A percentile compares a stretch with the other conserved stretches of the same genome.
phyloP scores from a whole-genome alignment of 2,888 invertebrate species.

The Augochlorella aurata region DNA sequence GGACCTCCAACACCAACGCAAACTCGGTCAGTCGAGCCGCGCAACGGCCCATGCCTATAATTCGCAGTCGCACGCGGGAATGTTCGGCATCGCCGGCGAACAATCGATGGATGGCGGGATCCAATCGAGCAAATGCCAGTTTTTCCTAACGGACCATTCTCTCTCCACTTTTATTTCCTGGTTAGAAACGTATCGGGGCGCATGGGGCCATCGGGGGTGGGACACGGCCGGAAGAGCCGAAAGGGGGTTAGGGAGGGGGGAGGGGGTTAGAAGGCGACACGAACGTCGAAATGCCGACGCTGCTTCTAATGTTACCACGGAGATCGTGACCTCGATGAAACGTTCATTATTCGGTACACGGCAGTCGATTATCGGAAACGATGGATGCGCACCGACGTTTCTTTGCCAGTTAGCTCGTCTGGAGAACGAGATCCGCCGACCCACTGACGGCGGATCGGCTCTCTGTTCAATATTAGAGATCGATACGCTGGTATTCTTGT shows the following conservation, averaged over 20 bases:
- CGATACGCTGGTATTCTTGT: constrained; percentile 4
- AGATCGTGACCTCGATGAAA: constrained; percentile 60
- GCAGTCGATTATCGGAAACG: constrained; percentile 49
- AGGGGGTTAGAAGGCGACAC: constrained; percentile 13
- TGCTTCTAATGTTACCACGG: constrained; percentile 41
- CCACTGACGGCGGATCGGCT: constrained; percentile 6
- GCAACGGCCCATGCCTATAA: constrained; percentile 66
- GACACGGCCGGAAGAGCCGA: not conserved
- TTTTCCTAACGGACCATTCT: constrained; percentile 30
- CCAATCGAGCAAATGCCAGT: constrained; percentile 53
- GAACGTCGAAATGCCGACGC: constrained; percentile 35
- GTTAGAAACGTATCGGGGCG: constrained; percentile 7
- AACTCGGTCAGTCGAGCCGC: constrained; percentile 76
- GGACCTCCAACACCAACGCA: constrained; percentile 80
- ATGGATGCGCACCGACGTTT: constrained; percentile 44
- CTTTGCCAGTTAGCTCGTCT: constrained; percentile 26
- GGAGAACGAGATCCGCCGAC: constrained; percentile 10
- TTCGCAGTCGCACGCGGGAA: constrained; percentile 62
- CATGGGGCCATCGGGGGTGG: not conserved
- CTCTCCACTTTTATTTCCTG: constrained; percentile 6
- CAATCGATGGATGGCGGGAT: constrained; percentile 53
- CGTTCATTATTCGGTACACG: constrained; percentile 59
- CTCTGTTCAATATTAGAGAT: constrained; percentile 12
- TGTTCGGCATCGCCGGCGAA: constrained; percentile 53
- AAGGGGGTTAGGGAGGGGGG: not conserved